Evolutionary conservation across 2,888 invertebrate genomes (phyloP), one percentile per base, ranked within the genome.

Genomic region (Ellobium chinense): DNA sequence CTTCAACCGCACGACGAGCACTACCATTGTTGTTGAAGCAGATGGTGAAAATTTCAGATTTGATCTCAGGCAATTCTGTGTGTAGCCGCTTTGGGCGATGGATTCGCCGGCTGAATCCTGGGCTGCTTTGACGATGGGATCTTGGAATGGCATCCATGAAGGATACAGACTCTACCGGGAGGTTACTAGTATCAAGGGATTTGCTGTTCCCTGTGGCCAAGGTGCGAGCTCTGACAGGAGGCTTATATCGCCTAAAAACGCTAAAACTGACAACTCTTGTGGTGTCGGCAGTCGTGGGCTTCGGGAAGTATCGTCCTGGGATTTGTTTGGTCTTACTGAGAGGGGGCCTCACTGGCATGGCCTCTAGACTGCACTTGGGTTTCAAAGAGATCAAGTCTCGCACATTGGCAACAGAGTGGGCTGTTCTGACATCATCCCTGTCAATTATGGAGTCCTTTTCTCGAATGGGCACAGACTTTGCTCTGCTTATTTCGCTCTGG

Each of bases 281-380:
- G 5, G 85, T 84, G 2, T 81, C 81, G 2, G 80, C 39, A 18
- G 80, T 39, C 9, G 85, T 78, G 1, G 86, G 85, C 69, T 87
- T 87, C 0, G 88, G 87, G 72, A 88, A 88, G 65, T 85, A 88
- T 34, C 87, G 78, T 7, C 88, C 88, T 0, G 88, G 86, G 9
- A 88, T 65, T 37, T 83, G 84, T 46, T 80, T 79, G 1, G 79
- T 76, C 14, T 63, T 75, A 39, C 81, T 69, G 39, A 84, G 68
- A n/a, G 81, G 81, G 1, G 83, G 81, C 37, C 84, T 66, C 21
- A 81, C 70, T 0, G 75, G 84, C 54, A 83, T 58, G 18, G 79
- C 65, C 66, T 83, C 80, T 36, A 81, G 29, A 46, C 81, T 81
- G 34, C 60, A 72, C 27, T 68, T 84, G 18, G 79, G 73, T n/a